These are phyloP conservation scores for Bergia sp. DNA, from an alignment of 92 coral and sea anemone genomes.

Conservation along the genomic window DNA sequence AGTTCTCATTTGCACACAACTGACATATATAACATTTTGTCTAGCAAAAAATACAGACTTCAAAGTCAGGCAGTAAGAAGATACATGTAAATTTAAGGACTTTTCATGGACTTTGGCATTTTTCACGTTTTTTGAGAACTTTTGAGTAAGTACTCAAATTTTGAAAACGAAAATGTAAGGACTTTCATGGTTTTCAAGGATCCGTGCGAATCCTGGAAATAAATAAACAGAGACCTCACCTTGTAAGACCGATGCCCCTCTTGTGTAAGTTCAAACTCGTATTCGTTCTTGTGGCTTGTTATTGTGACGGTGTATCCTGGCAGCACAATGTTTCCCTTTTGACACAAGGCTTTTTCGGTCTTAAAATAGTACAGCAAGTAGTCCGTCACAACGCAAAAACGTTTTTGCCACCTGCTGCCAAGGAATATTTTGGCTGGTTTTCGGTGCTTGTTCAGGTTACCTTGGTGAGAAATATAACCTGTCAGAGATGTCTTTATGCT, in stretches of 20 bases:
- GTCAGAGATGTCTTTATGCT: background rate
- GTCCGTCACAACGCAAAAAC: slow-evolving; percentile 82
- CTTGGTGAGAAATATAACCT: slow-evolving; percentile 34
- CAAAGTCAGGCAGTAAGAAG: no score
- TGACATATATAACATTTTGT: no score
- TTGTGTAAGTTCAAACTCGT: slow-evolving; percentile 58
- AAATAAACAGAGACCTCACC: slow-evolving; percentile 54
- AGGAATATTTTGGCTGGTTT: slow-evolving; percentile 68
- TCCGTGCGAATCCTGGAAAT: background rate
- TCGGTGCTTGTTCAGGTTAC: slow-evolving; percentile 74
- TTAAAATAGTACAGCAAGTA: slow-evolving; percentile 78
- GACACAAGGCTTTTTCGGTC: slow-evolving; percentile 61
- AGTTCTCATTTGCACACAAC: no score
- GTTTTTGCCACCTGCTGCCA: slow-evolving; percentile 83
- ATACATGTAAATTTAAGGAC: no score
- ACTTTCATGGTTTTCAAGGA: no score
- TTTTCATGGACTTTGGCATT: no score
- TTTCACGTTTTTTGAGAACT: no score
- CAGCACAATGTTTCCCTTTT: slow-evolving; percentile 81
- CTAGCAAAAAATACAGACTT: no score
- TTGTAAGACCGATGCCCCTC: slow-evolving; percentile 67
- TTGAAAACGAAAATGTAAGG: no score
- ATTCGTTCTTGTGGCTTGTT: slow-evolving; percentile 54
- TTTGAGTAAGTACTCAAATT: no score
- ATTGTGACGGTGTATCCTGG: slow-evolving; percentile 65